Conservation (phyloP, 2,797 vertebrate genomes). For the Chloroceryle amazona region DNA sequence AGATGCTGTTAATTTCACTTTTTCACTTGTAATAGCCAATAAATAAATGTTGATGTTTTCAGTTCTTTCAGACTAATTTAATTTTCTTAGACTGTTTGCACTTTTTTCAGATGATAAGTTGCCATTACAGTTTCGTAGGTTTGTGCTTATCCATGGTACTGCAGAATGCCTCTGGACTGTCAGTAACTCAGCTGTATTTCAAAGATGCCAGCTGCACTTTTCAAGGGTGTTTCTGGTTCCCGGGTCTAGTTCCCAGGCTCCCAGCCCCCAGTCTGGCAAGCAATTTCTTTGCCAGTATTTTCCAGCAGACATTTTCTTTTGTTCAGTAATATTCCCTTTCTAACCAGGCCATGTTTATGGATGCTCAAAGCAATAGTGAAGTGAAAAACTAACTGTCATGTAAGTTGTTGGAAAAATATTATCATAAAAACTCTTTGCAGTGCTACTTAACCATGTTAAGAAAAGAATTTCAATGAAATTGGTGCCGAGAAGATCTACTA, state of each 20-base stretch:
- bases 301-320: neutral
- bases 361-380: neutral
- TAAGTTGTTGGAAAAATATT: neutral
- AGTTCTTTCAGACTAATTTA: neutral
- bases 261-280: neutral
- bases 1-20: neutral
- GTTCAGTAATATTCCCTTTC: neutral
- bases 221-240: neutral
- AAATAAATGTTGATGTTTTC: neutral
- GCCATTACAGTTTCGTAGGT: neutral
- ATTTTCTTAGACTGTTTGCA: neutral
- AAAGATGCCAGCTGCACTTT: neutral
- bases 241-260: neutral
- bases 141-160: neutral
- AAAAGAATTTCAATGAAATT: neutral
- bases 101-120: neutral
- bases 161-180: neutral
- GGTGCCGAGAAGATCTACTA: neutral
- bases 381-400: neutral
- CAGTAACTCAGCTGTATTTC: neutral
- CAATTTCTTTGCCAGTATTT: neutral
- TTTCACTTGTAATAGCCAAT: neutral
- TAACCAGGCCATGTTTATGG: neutral
- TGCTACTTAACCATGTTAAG: neutral
- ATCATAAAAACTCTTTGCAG: neutral